Percentiles rank a stretch among this genome's conserved stretches.
These are phyloP conservation scores for Coptodon bakossiorum DNA, from an alignment of 2,113 vertebrate species.

Conservation along the genomic window DNA sequence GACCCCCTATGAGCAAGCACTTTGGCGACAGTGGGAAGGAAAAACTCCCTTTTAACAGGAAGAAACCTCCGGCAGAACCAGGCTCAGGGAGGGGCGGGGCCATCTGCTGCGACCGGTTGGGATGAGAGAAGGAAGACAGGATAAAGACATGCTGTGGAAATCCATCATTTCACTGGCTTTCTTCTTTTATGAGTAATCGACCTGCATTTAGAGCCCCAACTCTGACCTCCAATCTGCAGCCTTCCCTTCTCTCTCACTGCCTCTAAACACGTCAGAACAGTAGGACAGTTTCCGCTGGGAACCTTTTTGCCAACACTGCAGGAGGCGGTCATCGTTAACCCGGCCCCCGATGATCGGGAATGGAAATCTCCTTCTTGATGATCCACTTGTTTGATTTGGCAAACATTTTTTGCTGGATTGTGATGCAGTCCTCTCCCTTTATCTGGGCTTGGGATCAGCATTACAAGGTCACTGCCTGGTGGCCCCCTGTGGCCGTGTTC, in stretches of 20 bases:
- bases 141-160: not conserved
- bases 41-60: not conserved
- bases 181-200: not conserved
- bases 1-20: not conserved
- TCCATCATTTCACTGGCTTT: not conserved
- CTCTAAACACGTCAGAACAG: not conserved
- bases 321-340: not conserved
- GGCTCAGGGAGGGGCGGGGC: not conserved
- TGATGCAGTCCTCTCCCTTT: accelerated
- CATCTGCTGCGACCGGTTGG: accelerated
- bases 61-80: not conserved
- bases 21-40: not conserved
- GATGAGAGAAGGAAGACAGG: not conserved
- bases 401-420: not conserved
- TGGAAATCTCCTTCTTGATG: not conserved
- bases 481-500: not conserved
- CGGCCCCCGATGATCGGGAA: not conserved
- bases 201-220: not conserved
- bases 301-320: not conserved
- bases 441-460: not conserved
- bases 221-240: not conserved
- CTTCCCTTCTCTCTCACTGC: not conserved
- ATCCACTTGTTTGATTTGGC: not conserved
- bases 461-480: accelerated
- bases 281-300: accelerated